Base-by-base conservation (phyloP, 2,888 invertebrate genomes). In the Odiellus spinosus region DNA sequence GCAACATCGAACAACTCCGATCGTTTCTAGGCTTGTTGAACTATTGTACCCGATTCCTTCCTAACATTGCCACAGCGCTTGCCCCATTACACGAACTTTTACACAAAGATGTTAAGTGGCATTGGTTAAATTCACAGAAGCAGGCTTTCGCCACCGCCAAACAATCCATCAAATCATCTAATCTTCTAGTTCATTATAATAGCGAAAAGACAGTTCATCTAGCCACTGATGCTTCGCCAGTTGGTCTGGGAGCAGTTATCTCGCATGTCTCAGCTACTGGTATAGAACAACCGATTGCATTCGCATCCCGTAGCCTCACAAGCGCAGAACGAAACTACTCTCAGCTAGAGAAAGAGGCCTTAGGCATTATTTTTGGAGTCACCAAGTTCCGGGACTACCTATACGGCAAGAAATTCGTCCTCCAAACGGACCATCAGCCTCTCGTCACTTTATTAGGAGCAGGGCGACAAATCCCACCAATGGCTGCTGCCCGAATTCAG, bases 211-310 rank as follows among this genome's bases (percentile, higher is more conserved):
- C 55, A 19, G 35, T 66, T 5, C 49, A 54, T 15, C 44, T 68
- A 3, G 59, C 64, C 1, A 60, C 61, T 38, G 67, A 69, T 56
- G 66, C 66, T 1, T 63, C 61, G 10, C 59, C 59, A 10, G 54
- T 56, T 44, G 56, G 57, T n/a, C 14, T 58, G 15, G 51, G 57
- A 15, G 55, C 51, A 18, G 55, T 59, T 17, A 48, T 56, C 32
- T 55, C 55, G 55, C 53, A 65, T 56, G 49, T 58, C 63, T 44
- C 58, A 59, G 26, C 60, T 54, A 8, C 4, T 8, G 26, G 26
- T 6, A 26, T 64, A 64, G 42, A 62, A 69, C 57, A 60, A 57
- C 55, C 57, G 8, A 53, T 56, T 4, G 55, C 53, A 14, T 58
- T 52, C 40, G 54, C 55, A 1, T 58, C 57, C 14, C 44, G 56